Conservation (phyloP, 2,888 invertebrate species). For the Epirrhoe alternata region DNA sequence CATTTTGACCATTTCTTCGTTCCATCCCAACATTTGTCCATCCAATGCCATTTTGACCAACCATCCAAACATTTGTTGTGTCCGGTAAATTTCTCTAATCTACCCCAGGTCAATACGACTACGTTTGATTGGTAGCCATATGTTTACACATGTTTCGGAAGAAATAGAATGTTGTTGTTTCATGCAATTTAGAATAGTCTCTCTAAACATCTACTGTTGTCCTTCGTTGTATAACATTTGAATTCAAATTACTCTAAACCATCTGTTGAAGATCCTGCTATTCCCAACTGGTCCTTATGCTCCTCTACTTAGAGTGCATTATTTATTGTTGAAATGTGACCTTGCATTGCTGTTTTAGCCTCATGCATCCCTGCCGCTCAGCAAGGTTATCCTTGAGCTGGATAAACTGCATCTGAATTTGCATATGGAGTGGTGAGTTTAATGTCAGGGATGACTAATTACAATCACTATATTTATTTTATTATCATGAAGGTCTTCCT, state of each 20-base stretch:
- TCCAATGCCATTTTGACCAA: too few relatives aligned
- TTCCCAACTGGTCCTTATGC: slow-evolving; percentile 15
- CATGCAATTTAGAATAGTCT: not conserved
- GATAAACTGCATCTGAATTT: slow-evolving; percentile 17
- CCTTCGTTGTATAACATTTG: slow-evolving; percentile 25
- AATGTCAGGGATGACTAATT: slow-evolving; percentile 4
- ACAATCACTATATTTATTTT: not conserved
- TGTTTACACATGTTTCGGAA: not conserved
- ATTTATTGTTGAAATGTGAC: slow-evolving; percentile 26
- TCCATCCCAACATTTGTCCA: too few relatives aligned
- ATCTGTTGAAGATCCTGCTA: slow-evolving; percentile 17
- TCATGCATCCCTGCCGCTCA: slow-evolving; percentile 18
- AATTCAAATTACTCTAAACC: slow-evolving; percentile 23
- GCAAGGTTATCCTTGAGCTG: slow-evolving; percentile 29
- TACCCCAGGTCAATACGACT: too few relatives aligned
- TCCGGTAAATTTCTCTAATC: too few relatives aligned
- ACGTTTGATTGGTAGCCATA: too few relatives aligned
- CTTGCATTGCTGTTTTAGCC: slow-evolving; percentile 25
- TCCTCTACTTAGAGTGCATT: slow-evolving; percentile 13
- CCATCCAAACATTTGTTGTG: too few relatives aligned
- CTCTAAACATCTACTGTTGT: slow-evolving; percentile 9
- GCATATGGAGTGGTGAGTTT: slow-evolving; percentile 9
- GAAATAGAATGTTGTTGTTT: not conserved
- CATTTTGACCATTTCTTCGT: too few relatives aligned
- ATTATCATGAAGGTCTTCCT: not conserved